Evolutionary conservation across 2,797 vertebrate species (phyloP), one percentile per base, ranked within the genome.

Genomic region (Diglossa cyanea): DNA sequence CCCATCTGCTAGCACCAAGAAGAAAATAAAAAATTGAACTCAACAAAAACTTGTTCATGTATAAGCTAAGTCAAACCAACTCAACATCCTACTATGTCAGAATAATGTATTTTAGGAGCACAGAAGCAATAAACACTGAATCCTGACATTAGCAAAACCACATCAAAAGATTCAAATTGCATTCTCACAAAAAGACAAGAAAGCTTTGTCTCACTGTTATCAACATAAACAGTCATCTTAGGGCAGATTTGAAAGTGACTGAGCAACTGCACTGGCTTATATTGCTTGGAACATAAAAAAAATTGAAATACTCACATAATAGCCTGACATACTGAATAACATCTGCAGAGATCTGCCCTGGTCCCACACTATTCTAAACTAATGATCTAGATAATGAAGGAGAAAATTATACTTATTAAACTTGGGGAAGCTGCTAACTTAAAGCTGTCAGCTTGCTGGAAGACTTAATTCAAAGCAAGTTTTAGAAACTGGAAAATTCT

Each of bases 381-480:
- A 88, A 79, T 17, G 13, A 76, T 53, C 28, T 35, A 89, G 55
- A 82, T 85, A 88, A 95, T 2, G 4, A 86, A 94, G 61, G 25
- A 86, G 54, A 94, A 93, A 95, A 31, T n/a, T 6, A 71, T 25
- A 47, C 23, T 55, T 48, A 31, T 42, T 73, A 54, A 86, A 77
- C 20, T 9, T 47, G 4, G 9, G 18, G n/a, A 83, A 45, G 33
- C n/a, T 88, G 54, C 26, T 71, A 86, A 88, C 48, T 37, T 90
- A 39, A 80, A 88, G 31, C 54, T 83, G 75, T 17, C 61, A 51
- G 61, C 45, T 61, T 88, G 53, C 39, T 75, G n/a, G n/a, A 83
- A 88, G 42, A 74, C 60, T 68, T 66, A 94, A 91, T 37, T 86
- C 50, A 94, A 94, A 93, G 35, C n/a, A 89, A 74, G 68, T 74